Base-by-base conservation (phyloP, 2,888 invertebrate genomes). In the Ophioninae sp. region DNA sequence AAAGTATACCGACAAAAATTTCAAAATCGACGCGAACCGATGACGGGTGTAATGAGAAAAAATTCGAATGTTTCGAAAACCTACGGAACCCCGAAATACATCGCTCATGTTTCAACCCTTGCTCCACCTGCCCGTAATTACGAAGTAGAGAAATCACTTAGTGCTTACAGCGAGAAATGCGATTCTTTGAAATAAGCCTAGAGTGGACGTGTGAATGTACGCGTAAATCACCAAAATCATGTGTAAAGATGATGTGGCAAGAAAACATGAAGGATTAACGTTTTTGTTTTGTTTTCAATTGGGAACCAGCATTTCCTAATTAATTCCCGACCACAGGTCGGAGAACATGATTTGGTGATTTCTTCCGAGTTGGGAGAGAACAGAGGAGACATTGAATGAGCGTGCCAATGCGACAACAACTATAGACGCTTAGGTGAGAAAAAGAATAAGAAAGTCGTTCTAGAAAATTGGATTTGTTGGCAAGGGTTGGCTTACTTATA, bases 401-500 rank as follows among this genome's bases (percentile, higher is more conserved):
- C 91, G 91, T 91, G 91, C 90, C 90, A 88, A 91, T 91, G 91
- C 90, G 89, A 91, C 89, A 90, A 91, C 89, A 91, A 88, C 89
- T 89, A 90, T 68, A 69, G 64, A 84, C 84, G 79, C 68, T 79
- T 76, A 76, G 68, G 70, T 68, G 67, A 59, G 41, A 56, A 62
- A 73, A 89, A 87, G 79, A n/a, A n/a, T n/a, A n/a, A n/a, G n/a
- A n/a, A n/a, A n/a, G n/a, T 82, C 86, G 85, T 87, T 89, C 90
- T 89, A 90, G n/a, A 86, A 83, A 83, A 77, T 88, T 89, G 87
- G 88, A 89, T 90, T 88, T 89, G 89, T 91, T 89, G 88, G 88
- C 88, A 90, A 88, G 90, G 89, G 88, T 93, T n/a, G 91, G 95
- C 97, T 97, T 95, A 97, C 97, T 97, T 95, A 97, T 96, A 89